A percentile compares a stretch with the other conserved stretches of the same genome.
Conservation (phyloP, 2,113 vertebrate species). For the Podiceps cristatus region DNA sequence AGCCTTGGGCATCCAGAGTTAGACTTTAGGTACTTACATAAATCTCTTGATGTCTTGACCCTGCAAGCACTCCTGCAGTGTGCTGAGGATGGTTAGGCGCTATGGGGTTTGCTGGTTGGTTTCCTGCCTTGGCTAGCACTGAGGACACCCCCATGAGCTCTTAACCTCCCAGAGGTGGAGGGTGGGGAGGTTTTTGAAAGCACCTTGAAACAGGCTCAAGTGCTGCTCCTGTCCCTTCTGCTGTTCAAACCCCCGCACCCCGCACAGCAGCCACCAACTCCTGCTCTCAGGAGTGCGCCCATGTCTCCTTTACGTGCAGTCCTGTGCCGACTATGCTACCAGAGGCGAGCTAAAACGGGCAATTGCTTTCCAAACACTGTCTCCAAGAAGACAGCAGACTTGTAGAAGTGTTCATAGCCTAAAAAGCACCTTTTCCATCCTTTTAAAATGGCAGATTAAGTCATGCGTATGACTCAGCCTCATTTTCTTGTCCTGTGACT, state of each 20-base stretch:
- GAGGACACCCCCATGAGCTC: rapidly evolving
- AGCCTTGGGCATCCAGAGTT: background rate
- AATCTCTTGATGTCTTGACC: rapidly evolving
- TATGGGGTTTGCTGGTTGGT: background rate
- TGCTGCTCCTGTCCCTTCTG: background rate
- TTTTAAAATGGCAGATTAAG: constrained; percentile 40
- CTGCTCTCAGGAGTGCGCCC: no score
- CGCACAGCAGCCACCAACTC: background rate
- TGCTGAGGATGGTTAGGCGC: background rate
- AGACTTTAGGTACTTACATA: background rate
- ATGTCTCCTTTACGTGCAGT: no score
- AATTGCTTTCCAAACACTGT: background rate
- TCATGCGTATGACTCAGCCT: constrained; percentile 11
- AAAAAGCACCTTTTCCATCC: background rate
- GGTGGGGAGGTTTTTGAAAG: background rate
- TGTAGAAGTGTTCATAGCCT: background rate
- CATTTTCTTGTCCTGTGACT: constrained; percentile 30
- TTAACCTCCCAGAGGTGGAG: background rate
- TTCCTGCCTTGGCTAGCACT: background rate
- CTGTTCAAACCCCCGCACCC: background rate
- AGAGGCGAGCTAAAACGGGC: background rate
- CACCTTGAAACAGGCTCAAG: background rate
- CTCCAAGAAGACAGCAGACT: background rate
- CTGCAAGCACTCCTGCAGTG: rapidly evolving
- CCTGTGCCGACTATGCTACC: background rate